A percentile compares a stretch with the other conserved stretches of the same genome.
Conservation (phyloP, 2,888 invertebrate genomes). For the Arctia plantaginis region DNA sequence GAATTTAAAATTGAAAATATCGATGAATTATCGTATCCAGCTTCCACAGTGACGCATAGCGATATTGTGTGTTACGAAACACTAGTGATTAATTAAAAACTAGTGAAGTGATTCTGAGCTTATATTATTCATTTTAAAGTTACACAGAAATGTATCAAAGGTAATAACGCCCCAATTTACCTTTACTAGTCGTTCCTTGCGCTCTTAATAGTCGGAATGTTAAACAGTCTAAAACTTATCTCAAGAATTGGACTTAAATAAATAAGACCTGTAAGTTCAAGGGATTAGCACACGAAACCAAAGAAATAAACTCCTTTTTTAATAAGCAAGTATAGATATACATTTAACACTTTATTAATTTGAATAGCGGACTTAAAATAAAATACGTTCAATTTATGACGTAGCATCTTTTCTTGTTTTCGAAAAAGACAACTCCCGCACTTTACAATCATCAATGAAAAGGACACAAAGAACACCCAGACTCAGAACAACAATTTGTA, state of each 20-base stretch:
- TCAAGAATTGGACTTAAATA: background rate
- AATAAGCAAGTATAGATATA: background rate
- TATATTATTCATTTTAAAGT: no score
- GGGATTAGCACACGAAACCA: background rate
- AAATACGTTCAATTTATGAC: background rate
- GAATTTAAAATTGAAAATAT: slow-evolving; percentile 47
- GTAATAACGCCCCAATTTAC: background rate
- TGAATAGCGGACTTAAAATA: background rate
- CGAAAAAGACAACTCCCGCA: no score
- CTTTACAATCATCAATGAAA: no score
- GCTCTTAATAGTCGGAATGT: background rate
- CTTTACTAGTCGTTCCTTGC: background rate
- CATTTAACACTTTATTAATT: background rate
- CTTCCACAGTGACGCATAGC: slow-evolving; percentile 19
- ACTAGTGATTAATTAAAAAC: background rate
- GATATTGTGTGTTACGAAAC: slow-evolving; percentile 17
- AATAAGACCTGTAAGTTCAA: no score
- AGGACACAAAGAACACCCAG: no score
- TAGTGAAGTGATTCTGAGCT: background rate
- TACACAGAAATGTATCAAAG: background rate
- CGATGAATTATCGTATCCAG: slow-evolving; percentile 36
- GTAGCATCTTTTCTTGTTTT: no score
- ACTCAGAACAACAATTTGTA: no score
- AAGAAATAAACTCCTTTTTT: background rate
- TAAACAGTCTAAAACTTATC: background rate